A percentile compares a stretch with the other conserved stretches of the same genome.
Evolutionary conservation across 2,888 invertebrate genomes (phyloP).

Genomic region (Ennomos erosarius): DNA sequence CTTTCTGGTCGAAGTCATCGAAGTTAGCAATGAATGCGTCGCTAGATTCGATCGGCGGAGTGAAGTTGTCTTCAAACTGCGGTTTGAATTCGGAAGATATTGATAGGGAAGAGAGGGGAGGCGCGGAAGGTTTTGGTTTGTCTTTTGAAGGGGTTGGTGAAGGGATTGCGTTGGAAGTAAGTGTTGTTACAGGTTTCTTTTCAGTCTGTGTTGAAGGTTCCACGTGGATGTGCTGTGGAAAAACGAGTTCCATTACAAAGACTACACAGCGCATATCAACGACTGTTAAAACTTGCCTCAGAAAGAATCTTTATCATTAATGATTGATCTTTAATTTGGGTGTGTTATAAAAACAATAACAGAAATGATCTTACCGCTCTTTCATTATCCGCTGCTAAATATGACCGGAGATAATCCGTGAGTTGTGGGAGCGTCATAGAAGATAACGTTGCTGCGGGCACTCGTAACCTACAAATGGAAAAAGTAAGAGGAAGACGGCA

Average conservation of each 20-base stretch:
- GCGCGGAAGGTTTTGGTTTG: conserved; percentile 43
- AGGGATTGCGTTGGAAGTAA: conserved; percentile 38
- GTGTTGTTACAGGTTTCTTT: conserved; percentile 46
- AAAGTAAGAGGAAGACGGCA: background rate
- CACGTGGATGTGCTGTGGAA: conserved; percentile 71
- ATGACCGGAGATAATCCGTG: conserved; percentile 90
- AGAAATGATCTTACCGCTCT: conserved; percentile 57
- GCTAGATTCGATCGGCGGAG: conserved; percentile 64
- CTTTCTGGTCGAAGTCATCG: conserved; percentile 85
- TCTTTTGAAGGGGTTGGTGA: conserved; percentile 32
- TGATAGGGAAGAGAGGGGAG: conserved; percentile 38
- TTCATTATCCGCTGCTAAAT: conserved; percentile 75
- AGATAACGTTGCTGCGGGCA: conserved; percentile 91
- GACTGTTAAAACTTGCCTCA: too few species aligned
- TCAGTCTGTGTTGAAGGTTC: conserved; percentile 59
- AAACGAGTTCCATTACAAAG: background rate
- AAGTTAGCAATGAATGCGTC: conserved; percentile 89
- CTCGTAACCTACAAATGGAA: conserved; percentile 79
- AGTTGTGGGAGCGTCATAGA: conserved; percentile 95
- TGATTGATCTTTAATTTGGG: too few species aligned
- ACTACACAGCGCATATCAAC: too few species aligned
- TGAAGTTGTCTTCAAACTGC: conserved; percentile 88
- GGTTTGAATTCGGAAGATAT: conserved; percentile 71
- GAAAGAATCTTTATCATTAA: too few species aligned
- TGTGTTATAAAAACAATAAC: too few species aligned